These are phyloP conservation scores for Yponomeuta malinellus DNA, from an alignment of 2,888 invertebrate genomes.

Conservation along the genomic window DNA sequence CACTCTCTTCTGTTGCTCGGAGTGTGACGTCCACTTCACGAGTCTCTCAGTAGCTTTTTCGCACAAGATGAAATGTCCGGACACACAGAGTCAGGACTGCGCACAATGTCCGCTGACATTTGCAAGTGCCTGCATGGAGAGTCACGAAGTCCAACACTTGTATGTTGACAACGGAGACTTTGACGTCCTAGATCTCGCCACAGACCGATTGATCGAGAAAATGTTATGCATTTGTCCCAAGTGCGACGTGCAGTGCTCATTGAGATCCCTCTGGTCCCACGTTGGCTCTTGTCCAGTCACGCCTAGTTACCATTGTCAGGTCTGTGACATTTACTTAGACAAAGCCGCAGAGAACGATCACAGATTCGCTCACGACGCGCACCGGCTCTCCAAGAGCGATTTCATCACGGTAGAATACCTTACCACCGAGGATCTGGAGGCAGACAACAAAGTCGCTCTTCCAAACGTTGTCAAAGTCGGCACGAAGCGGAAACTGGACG, in stretches of 20 bases:
- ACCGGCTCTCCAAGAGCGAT: constrained; percentile 16
- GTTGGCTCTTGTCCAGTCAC: constrained; percentile 9
- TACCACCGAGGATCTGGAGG: not conserved
- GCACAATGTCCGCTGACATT: not conserved
- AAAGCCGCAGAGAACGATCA: constrained; percentile 8
- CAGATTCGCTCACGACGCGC: constrained; percentile 15
- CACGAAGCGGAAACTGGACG: not conserved
- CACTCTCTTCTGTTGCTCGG: constrained; percentile 32
- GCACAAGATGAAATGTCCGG: constrained; percentile 24
- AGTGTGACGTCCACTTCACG: constrained; percentile 32
- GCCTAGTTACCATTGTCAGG: constrained; percentile 15
- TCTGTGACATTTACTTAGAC: constrained; percentile 17
- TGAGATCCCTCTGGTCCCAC: constrained; percentile 18
- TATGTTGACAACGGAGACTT: constrained; percentile 9
- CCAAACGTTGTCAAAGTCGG: not conserved
- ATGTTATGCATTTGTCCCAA: constrained; percentile 19
- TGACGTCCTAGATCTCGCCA: constrained; percentile 16
- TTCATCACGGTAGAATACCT: constrained; percentile 18
- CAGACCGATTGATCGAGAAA: constrained; percentile 16
- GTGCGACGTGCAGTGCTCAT: constrained; percentile 18
- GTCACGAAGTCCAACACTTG: constrained; percentile 17
- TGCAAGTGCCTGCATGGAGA: constrained; percentile 22
- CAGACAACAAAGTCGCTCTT: not conserved
- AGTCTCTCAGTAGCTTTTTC: constrained; percentile 23
- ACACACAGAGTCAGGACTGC: not conserved